Conservation (phyloP, 2,113 vertebrate genomes). For the Tautogolabrus adspersus region DNA sequence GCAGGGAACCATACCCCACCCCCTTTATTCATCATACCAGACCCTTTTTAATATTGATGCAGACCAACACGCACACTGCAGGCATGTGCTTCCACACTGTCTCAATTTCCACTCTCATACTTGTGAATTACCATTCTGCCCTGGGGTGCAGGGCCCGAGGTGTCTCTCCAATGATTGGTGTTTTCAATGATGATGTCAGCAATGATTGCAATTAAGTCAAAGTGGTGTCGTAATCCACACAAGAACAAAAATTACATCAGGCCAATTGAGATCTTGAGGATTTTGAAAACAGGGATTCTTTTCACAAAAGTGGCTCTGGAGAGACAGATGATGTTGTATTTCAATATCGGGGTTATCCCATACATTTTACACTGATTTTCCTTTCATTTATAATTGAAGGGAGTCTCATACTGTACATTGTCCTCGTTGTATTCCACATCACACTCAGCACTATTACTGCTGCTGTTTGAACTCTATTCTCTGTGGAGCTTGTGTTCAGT, state of each 20-base stretch:
- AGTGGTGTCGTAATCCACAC: constrained; percentile 20
- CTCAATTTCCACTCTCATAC: constrained; percentile 12
- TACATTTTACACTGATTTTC: constrained; percentile 62
- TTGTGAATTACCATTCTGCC: constrained; percentile 23
- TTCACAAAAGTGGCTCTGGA: constrained; percentile 46
- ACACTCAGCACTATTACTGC: constrained; percentile 70
- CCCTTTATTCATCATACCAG: constrained; percentile 56
- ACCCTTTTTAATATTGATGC: constrained; percentile 29
- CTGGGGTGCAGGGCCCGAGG: background rate
- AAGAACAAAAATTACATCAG: constrained; percentile 13
- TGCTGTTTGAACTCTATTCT: constrained; percentile 74
- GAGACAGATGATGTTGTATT: constrained; percentile 38
- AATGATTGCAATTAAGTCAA: constrained; percentile 44
- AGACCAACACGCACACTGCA: constrained; percentile 32
- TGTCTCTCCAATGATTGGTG: constrained; percentile 15
- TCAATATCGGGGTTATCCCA: constrained; percentile 65
- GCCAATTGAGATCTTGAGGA: background rate
- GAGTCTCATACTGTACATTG: constrained; percentile 69
- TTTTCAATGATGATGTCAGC: constrained; percentile 50
- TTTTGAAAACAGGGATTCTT: constrained; percentile 24
- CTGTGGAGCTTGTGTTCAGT: constrained; percentile 62
- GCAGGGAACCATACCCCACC: constrained; percentile 65
- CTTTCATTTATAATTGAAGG: constrained; percentile 76
- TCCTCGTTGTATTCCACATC: constrained; percentile 59
- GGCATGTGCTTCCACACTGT: constrained; percentile 13